Evolutionary conservation across 2,888 invertebrate genomes (phyloP), one percentile per base, ranked within the genome.

Genomic region (Phrixothrix hirtus): DNA sequence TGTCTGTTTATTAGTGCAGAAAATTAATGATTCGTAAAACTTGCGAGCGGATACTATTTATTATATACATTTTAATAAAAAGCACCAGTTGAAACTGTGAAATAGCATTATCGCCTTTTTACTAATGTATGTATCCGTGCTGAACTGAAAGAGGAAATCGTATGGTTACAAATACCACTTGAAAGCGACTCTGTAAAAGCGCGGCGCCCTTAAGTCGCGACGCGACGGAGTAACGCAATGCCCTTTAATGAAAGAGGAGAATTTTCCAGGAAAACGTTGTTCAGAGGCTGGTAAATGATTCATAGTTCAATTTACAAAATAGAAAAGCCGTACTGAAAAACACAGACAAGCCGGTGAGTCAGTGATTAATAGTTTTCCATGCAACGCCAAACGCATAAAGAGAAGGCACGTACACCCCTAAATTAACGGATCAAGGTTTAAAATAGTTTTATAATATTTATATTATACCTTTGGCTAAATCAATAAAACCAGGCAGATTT

Each of bases 151-250:
- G 37, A 32, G 45, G 48, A 48, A 36, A 48, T 42, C 34, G 48
- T 27, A 43, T 45, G 50, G 55, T 46, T 42, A 35, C 46, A 55
- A 58, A 59, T 58, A 37, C 17, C 35, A 10, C 11, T 25, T 37
- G 16, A 51, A 51, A 51, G 25, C 41, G 36, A 30, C 32, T 16
- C 55, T 59, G 59, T 58, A 43, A 55, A 59, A 60, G 59, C 42
- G 45, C 49, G 65, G 63, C 65, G 65, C 65, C 65, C 52, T 14
- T 26, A 51, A 60, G 65, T 62, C 65, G 64, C 61, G 65, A 61
- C 65, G 64, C 61, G 65, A 58, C 64, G 60, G 42, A 31, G 50
- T 27, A 55, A 51, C 44, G 55, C 50, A 55, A 61, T 58, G 49
- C 38, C 41, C 45, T 46, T 35, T 55, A 55, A 55, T 46, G 55